Percentiles rank a stretch among this genome's conserved stretches.
Evolutionary conservation across 2,888 invertebrate species (phyloP).

Genomic region (Tryphoninae sp.): DNA sequence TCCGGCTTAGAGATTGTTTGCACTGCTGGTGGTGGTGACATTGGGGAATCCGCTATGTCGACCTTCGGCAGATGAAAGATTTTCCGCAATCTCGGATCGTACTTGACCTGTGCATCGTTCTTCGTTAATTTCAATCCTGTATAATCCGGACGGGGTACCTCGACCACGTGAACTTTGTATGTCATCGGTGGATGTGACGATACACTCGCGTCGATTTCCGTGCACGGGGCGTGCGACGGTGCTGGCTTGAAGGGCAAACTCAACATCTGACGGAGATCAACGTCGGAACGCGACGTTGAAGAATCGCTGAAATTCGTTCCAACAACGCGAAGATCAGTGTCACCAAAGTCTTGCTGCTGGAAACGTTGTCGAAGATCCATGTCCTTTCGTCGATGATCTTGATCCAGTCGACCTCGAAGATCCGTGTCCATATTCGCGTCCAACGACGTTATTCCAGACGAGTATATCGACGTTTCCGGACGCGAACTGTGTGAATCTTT

Average conservation of each 20-base stretch:
- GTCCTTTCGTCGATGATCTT: conserved; percentile 81
- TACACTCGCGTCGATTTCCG: conserved; percentile 92
- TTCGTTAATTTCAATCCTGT: conserved; percentile 88
- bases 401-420: conserved; percentile 76
- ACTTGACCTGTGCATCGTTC: conserved; percentile 87
- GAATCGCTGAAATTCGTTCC: conserved; percentile 68
- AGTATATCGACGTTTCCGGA: conserved; percentile 79
- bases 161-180: conserved; percentile 85
- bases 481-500: conserved; percentile 73
- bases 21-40: conserved; percentile 83
- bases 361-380: conserved; percentile 83
- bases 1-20: conserved; percentile 77
- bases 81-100: conserved; percentile 89
- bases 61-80: conserved; percentile 87
- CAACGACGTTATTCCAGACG: conserved; percentile 77
- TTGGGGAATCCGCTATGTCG: conserved; percentile 84
- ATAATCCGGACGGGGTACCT: conserved; percentile 89
- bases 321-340: conserved; percentile 85
- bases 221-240: conserved; percentile 91
- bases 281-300: conserved; percentile 83
- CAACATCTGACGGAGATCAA: conserved; percentile 87
- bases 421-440: conserved; percentile 78
- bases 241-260: conserved; percentile 90
- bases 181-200: conserved; percentile 89
- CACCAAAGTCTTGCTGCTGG: conserved; percentile 82